These are phyloP conservation scores for Halictus ligatus DNA, from an alignment of 2,888 invertebrate species.

Conservation along the genomic window DNA sequence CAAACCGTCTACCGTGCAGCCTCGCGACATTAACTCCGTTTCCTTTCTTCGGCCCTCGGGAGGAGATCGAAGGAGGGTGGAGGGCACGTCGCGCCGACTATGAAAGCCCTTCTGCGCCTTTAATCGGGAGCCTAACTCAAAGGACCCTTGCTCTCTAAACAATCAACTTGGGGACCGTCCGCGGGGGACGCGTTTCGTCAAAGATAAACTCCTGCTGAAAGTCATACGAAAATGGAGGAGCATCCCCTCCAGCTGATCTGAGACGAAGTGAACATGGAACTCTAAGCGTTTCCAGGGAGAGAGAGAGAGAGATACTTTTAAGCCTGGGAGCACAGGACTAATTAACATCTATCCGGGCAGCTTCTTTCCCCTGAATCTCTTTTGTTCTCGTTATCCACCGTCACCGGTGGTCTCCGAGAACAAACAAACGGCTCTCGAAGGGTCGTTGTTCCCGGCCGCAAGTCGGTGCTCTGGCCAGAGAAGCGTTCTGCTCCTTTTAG, in stretches of 20 bases:
- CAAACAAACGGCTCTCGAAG: conserved; percentile 46
- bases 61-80: conserved; percentile 10
- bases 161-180: background rate
- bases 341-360: conserved; percentile 19
- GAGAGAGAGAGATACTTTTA: background rate
- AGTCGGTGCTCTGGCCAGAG: background rate
- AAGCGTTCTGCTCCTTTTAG: conserved; percentile 49
- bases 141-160: background rate
- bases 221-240: background rate
- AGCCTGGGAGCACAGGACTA: background rate
- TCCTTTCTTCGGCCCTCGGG: conserved; percentile 46
- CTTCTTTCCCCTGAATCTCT: background rate
- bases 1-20: conserved; percentile 61
- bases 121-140: background rate
- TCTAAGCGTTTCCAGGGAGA: background rate
- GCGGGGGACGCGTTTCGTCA: too few species aligned
- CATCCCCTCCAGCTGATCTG: background rate
- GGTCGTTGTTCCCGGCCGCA: conserved; percentile 40
- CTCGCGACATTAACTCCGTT: conserved; percentile 66
- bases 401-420: conserved; percentile 24
- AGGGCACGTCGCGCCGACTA: background rate
- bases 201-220: background rate
- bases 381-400: conserved; percentile 43
- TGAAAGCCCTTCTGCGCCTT: background rate
- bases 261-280: background rate